Base-by-base conservation (phyloP, 1,140 invertebrate genomes). In the Drosophila murphyi region DNA sequence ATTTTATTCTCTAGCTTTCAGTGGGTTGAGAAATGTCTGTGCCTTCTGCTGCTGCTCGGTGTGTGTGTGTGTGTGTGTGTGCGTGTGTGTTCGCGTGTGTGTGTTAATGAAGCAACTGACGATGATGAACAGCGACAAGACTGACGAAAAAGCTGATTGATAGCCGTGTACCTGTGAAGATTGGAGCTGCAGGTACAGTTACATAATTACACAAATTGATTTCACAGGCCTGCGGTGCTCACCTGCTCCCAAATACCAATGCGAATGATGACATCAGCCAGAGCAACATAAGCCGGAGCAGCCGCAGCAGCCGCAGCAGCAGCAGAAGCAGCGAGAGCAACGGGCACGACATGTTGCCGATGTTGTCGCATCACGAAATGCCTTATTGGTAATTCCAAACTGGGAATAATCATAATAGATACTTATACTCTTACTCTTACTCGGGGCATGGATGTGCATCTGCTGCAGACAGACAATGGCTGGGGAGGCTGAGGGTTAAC, bases 121-220 rank as follows among this genome's bases (percentile, higher is more conserved):
- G 67, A 28, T 68, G 65, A 60, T 60, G 55, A 51, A 20, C 28
- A 51, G 32, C 47, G 28, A 32, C 8, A 29, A 4, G 8, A 51
- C 39, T 47, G 64, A 47, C 39, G 71, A 67, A 60, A 52, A 67
- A 60, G 39, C 63, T 68, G 64, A 73, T 73, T 59, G 63, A 67
- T 72, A 60, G 63, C 39, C 52, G 54, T 59, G n/a, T 68, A 3
- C 5, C 5, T 52, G 43, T 29, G 8, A 59, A 43, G 56, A 47
- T 45, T 59, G 48, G 60, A 55, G 64, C 61, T 64, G 52, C 62
- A 76, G 76, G 61, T 69, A 82, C 81, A 69, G 80, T 82, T 82
- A 82, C 72, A 76, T 80, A 82, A 82, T 83, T 83, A 83, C 52
- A 54, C 10, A 82, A 83, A 82, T 85, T 83, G 76, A 83, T 82